Base-by-base conservation (phyloP, 2,888 invertebrate genomes). In the Dynastes maya region DNA sequence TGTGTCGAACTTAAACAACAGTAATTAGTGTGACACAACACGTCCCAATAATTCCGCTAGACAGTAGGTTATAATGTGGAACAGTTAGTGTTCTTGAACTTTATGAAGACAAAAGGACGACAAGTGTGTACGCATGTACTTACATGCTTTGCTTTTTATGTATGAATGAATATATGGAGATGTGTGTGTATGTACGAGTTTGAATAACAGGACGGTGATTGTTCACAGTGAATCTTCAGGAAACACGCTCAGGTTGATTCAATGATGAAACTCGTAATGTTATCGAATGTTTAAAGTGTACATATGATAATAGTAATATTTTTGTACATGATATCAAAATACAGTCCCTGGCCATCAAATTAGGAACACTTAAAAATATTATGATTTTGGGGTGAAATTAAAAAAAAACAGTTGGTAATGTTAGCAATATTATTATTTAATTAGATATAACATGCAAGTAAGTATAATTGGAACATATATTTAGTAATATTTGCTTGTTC, bases 81-180 rank as follows among this genome's bases (percentile, higher is more conserved):
- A 79, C 79, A 76, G 79, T 79, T 76, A 79, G 53, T 76, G 79
- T 58, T 76, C 79, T 79, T 79, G 79, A 79, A 76, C 79, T 79
- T 65, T 71, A 72, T 58, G 29, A 72, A 72, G 55, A 72, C 58
- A 58, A 58, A 37, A 72, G 70, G 70, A 70, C 29, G 53, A 22
- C 70, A 70, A n/a, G 53, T 27, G 51, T n/a, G 51, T 29, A 53
- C 55, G 13, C 53, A 51, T 68, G 32, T 55, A 51, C 32, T 70
- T 70, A 70, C 68, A 29, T 53, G 32, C 45, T n/a, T 64, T n/a
- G 8, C 32, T 16, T 55, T 37, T 37, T 32, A 40, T 64, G 16
- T 64, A 32, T 64, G 64, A 27, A 29, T 70, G 29, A 2, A 53
- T 13, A 6, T 32, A 49, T 53, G 53, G 32, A 32, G 6, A 45